Conservation (phyloP, 2,888 invertebrate species). For the Melinopterus prodromus region DNA sequence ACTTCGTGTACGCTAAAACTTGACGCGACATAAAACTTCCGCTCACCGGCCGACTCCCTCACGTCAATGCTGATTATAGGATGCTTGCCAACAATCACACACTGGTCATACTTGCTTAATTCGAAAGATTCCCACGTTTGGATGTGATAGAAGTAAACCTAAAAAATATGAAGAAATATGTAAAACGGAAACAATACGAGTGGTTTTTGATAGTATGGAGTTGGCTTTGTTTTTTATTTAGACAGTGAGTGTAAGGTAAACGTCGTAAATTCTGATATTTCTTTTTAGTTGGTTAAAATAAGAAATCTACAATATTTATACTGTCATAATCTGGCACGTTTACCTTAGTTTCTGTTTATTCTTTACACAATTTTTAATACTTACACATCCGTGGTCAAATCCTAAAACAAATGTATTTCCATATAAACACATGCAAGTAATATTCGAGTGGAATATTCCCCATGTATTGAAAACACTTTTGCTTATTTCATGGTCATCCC, state of each 20-base stretch:
- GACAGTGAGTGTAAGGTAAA: too few relatives aligned
- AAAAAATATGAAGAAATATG: conserved; percentile 33
- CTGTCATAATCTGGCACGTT: too few relatives aligned
- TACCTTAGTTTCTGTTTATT: too few relatives aligned
- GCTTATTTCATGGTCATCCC: conserved; percentile 51
- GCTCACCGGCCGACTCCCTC: conserved; percentile 51
- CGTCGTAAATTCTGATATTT: too few relatives aligned
- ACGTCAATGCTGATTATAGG: conserved; percentile 57
- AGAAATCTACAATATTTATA: too few relatives aligned
- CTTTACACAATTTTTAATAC: conserved; percentile 36
- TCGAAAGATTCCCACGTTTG: conserved; percentile 57
- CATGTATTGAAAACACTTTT: conserved; percentile 57
- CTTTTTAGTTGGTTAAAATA: too few relatives aligned
- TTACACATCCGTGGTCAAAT: conserved; percentile 55
- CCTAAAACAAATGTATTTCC: conserved; percentile 58
- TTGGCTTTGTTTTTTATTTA: too few relatives aligned
- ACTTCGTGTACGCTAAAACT: conserved; percentile 56
- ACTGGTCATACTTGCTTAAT: conserved; percentile 53
- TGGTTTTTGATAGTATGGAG: background rate
- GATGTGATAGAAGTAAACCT: conserved; percentile 58
- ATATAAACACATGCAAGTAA: conserved; percentile 57
- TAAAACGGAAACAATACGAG: background rate
- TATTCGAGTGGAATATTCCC: conserved; percentile 54
- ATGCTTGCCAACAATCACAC: conserved; percentile 54
- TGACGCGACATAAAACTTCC: conserved; percentile 56